Conservation (phyloP, 2,797 vertebrate genomes). For the Mormyrus hasselquistii region DNA sequence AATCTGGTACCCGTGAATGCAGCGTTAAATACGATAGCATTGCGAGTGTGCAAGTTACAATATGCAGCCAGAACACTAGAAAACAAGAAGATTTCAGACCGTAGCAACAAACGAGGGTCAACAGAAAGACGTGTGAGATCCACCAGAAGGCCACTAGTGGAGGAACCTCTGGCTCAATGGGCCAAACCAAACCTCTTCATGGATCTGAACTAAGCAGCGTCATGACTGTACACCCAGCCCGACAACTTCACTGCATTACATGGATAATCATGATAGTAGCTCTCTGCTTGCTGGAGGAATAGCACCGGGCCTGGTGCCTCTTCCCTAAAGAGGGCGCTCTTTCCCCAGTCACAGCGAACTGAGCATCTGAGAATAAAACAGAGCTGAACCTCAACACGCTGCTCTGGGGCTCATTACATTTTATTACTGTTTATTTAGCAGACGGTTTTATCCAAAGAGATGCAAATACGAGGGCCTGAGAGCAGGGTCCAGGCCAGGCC, state of each 20-base stretch:
- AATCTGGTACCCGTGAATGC: background rate
- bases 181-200: background rate
- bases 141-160: background rate
- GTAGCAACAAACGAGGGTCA: background rate
- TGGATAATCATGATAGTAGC: background rate
- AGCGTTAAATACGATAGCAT: background rate
- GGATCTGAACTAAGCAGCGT: background rate
- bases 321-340: background rate
- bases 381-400: background rate
- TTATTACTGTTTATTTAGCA: background rate
- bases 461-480: background rate
- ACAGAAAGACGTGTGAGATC: background rate
- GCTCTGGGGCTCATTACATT: background rate
- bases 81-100: background rate
- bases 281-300: background rate
- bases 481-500: background rate
- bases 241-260: background rate
- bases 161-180: background rate
- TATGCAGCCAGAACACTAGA: background rate
- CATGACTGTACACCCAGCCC: background rate
- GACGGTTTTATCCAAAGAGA: background rate
- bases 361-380: background rate
- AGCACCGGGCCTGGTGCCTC: background rate
- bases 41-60: background rate
- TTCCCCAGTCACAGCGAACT: background rate